Evolutionary conservation across 2,113 vertebrate genomes (phyloP).

Genomic region (Kryptolebias marmoratus): DNA sequence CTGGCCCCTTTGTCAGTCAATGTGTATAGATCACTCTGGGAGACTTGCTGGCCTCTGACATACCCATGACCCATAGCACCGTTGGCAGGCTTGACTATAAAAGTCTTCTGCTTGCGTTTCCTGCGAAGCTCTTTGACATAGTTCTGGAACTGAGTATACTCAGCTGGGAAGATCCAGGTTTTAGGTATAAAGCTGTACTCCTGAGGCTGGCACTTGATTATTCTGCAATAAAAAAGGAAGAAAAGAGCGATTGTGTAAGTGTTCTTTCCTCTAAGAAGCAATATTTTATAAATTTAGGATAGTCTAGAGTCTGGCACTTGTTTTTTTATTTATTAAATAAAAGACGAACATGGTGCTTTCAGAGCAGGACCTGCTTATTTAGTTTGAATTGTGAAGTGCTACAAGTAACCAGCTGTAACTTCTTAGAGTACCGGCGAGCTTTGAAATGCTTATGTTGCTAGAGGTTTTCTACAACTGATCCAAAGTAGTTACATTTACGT

Average conservation of each 20-base stretch:
- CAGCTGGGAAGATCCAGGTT: slow-evolving; percentile 97
- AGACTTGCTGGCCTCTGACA: slow-evolving; percentile 57
- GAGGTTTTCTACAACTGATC: slow-evolving; percentile 15
- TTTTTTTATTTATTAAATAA: not conserved
- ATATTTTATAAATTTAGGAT: slow-evolving; percentile 1
- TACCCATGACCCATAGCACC: slow-evolving; percentile 99
- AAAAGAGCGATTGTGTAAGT: not conserved
- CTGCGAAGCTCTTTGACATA: slow-evolving; percentile 95
- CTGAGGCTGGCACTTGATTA: slow-evolving; percentile 95
- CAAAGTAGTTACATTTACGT: slow-evolving; percentile 16
- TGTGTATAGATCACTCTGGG: slow-evolving; percentile 7
- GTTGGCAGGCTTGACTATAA: slow-evolving; percentile 97
- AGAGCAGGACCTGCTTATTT: slow-evolving; percentile 9
- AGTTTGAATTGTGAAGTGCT: slow-evolving; percentile 3
- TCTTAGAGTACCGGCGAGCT: slow-evolving; percentile 10
- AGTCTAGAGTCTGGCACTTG: slow-evolving; percentile 4
- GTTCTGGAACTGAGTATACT: slow-evolving; percentile 98
- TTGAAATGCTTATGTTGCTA: slow-evolving; percentile 20
- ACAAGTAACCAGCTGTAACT: slow-evolving; percentile 25
- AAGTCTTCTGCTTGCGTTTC: slow-evolving; percentile 96
- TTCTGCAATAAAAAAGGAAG: slow-evolving; percentile 78
- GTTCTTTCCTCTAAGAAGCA: not conserved
- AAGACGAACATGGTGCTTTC: slow-evolving; percentile 5
- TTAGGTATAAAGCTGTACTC: slow-evolving; percentile 96
- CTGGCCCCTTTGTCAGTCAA: not conserved